Conservation (phyloP, 2,113 vertebrate species). For the Hippocampus mohnikei region DNA sequence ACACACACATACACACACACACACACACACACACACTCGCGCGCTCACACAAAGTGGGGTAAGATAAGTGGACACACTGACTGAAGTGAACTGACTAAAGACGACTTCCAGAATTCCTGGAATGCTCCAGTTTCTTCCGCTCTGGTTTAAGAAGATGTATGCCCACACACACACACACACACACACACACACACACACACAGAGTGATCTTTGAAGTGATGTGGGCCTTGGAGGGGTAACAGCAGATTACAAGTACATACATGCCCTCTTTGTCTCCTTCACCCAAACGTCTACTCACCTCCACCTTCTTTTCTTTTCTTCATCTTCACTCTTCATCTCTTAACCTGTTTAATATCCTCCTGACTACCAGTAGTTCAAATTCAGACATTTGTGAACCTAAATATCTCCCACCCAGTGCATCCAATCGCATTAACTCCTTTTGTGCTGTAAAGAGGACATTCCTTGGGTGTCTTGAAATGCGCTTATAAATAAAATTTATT, state of each 20-base stretch:
- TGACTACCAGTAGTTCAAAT: too few species aligned
- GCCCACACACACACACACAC: too few species aligned
- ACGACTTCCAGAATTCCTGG: constrained; percentile 4
- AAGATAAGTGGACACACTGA: background rate
- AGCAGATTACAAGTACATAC: background rate
- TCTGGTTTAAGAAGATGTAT: background rate
- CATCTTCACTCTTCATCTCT: background rate
- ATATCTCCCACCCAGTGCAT: too few species aligned
- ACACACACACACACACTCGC: too few species aligned
- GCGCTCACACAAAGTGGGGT: background rate
- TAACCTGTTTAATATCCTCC: too few species aligned
- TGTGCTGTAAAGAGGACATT: too few species aligned
- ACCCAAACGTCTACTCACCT: background rate
- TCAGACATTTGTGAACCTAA: too few species aligned
- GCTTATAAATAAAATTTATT: too few species aligned
- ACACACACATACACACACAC: background rate
- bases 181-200: background rate
- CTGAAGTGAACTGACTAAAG: background rate
- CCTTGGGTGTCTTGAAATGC: too few species aligned
- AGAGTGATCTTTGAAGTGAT: background rate
- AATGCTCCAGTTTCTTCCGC: background rate
- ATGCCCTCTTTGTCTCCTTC: constrained; percentile 5
- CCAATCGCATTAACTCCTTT: too few species aligned
- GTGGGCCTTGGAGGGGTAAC: background rate
- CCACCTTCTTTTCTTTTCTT: background rate